phyloP scores from a whole-genome alignment of 2,888 invertebrate species.

The Zaprionus bogoriensis region DNA sequence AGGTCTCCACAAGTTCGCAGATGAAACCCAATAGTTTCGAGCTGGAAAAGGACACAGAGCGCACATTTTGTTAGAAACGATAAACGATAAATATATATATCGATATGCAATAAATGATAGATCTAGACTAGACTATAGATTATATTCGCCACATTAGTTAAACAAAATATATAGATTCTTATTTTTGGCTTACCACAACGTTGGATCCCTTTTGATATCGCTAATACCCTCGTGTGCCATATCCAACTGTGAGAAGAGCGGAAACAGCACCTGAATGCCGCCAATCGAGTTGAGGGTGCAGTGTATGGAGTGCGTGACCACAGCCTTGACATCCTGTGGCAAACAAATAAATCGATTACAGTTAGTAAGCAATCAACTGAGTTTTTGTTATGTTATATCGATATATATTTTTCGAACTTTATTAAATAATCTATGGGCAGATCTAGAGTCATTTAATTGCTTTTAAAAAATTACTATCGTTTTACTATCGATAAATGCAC shows the following conservation, averaged over 20 bases:
- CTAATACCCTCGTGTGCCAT: conserved; percentile 93
- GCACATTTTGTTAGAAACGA: background rate
- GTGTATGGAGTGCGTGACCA: conserved; percentile 99
- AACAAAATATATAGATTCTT: background rate
- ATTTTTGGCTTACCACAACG: conserved; percentile 89
- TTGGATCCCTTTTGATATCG: conserved; percentile 93
- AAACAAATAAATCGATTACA: background rate
- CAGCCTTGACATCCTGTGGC: conserved; percentile 97
- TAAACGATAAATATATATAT: background rate
- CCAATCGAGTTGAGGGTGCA: conserved; percentile 99
- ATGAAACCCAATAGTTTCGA: conserved; percentile 98
- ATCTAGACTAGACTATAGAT: no score
- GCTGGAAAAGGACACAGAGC: conserved; percentile 84
- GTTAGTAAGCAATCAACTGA: no score
- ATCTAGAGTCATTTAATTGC: no score
- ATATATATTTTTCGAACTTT: background rate
- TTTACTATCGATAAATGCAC: no score
- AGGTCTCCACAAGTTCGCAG: conserved; percentile 97
- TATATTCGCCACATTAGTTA: no score
- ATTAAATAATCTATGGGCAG: no score
- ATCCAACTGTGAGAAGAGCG: conserved; percentile 98
- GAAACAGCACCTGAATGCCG: conserved; percentile 98
- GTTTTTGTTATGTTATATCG: background rate
- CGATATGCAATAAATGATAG: no score
- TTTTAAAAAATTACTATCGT: no score